phyloP scores from a whole-genome alignment of 2,113 vertebrate genomes.

The Podilymbus podiceps region DNA sequence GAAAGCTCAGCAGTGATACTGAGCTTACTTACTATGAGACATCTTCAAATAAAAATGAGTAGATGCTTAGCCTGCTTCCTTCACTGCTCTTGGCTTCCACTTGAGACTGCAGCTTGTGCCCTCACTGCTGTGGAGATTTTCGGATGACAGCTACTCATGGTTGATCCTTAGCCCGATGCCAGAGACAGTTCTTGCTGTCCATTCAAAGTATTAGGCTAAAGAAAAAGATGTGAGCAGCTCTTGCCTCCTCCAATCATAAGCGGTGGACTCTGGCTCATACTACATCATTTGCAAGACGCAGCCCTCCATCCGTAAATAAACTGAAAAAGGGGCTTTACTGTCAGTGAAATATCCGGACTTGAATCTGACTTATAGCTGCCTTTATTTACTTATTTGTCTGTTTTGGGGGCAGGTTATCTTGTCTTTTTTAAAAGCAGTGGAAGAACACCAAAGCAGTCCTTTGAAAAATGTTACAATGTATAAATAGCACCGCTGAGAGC shows the following conservation, averaged over 20 bases:
- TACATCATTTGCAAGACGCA: background rate
- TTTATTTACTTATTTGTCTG: background rate
- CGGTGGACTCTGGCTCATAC: background rate
- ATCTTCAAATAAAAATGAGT: slow-evolving; percentile 6
- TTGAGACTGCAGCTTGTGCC: background rate
- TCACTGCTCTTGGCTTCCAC: background rate
- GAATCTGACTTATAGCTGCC: background rate
- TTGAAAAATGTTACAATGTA: slow-evolving; percentile 46
- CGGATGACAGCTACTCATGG: background rate
- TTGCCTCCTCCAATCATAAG: background rate
- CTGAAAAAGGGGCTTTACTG: background rate
- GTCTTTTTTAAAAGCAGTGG: background rate
- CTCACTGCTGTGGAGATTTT: background rate
- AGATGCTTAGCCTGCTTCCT: background rate
- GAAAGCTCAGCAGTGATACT: background rate
- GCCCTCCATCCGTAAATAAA: background rate
- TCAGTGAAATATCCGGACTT: background rate
- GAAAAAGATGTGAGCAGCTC: background rate
- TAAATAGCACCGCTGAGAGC: slow-evolving; percentile 50
- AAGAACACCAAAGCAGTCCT: slow-evolving; percentile 12
- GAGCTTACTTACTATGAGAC: background rate
- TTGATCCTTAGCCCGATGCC: background rate
- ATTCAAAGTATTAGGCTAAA: background rate
- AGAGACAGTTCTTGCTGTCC: background rate
- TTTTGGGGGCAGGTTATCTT: background rate